Conservation (phyloP, 2,888 invertebrate species). For the Venusia cambrica region DNA sequence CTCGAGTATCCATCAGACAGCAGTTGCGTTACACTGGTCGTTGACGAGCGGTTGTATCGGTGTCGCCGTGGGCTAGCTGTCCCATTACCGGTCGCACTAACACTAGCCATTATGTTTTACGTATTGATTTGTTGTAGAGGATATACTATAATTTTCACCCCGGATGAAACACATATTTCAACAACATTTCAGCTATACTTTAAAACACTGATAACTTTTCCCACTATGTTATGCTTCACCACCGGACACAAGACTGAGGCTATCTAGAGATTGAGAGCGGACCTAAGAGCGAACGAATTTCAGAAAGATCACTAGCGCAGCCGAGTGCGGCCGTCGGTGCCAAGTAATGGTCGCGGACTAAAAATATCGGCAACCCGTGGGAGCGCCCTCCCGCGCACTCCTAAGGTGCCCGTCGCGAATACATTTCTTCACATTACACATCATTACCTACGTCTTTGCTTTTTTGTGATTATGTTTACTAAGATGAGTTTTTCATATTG, state of each 20-base stretch:
- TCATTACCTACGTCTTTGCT: conserved; percentile 39
- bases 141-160: conserved; percentile 47
- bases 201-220: conserved; percentile 27
- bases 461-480: conserved; percentile 30
- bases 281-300: conserved; percentile 73
- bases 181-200: conserved; percentile 60
- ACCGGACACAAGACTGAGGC: conserved; percentile 61
- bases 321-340: conserved; percentile 81
- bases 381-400: conserved; percentile 80
- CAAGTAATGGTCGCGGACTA: conserved; percentile 85
- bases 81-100: conserved; percentile 59
- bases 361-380: conserved; percentile 84
- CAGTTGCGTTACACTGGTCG: conserved; percentile 91
- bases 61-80: conserved; percentile 81
- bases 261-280: conserved; percentile 69
- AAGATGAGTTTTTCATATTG: conserved; percentile 7
- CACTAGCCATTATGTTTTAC: conserved; percentile 54
- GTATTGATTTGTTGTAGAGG: conserved; percentile 29
- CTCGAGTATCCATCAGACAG: conserved; percentile 93
- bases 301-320: conserved; percentile 77
- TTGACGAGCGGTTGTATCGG: conserved; percentile 89
- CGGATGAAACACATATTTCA: conserved; percentile 60
- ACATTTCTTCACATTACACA: conserved; percentile 71
- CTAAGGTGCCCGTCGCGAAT: conserved; percentile 67
- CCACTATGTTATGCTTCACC: conserved; percentile 47